These are phyloP conservation scores for Labroides dimidiatus DNA, from an alignment of 2,797 vertebrate species.

Conservation along the genomic window DNA sequence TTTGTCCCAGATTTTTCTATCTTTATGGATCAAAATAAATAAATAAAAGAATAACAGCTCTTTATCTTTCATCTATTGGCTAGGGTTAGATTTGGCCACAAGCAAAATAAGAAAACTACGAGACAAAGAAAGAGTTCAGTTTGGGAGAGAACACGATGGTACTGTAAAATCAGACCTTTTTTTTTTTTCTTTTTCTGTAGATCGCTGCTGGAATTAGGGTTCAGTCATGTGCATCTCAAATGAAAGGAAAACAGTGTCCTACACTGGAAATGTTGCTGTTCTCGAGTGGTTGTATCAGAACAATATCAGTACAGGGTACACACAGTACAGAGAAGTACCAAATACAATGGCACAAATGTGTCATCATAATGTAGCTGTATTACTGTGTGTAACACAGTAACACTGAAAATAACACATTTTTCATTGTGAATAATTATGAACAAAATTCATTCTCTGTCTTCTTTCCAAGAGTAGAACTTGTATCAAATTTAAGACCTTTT, in stretches of 20 bases:
- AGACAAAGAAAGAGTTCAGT: conserved; percentile 18
- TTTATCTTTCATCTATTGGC: conserved; percentile 20
- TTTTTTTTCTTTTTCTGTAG: no score
- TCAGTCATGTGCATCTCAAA: not conserved
- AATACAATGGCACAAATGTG: no score
- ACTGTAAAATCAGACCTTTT: not conserved
- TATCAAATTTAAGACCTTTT: no score
- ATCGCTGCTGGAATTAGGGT: conserved; percentile 3
- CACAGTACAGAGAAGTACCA: no score
- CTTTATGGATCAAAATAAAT: conserved; percentile 8
- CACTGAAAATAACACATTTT: no score
- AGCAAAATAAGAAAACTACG: conserved; percentile 8
- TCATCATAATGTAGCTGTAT: no score
- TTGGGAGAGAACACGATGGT: conserved; percentile 19
- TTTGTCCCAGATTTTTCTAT: conserved; percentile 35
- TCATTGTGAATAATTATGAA: no score
- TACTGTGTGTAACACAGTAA: no score
- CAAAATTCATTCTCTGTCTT: no score
- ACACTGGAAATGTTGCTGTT: no score
- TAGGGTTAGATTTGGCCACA: conserved; percentile 25
- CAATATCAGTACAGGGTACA: not conserved
- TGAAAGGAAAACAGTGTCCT: not conserved
- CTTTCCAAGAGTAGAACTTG: no score
- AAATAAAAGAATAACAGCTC: no score
- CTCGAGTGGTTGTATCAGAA: conserved; percentile 13